A percentile compares a stretch with the other conserved stretches of the same genome.
Conservation (phyloP, 1,140 invertebrate genomes). For the Oppia nitens region DNA sequence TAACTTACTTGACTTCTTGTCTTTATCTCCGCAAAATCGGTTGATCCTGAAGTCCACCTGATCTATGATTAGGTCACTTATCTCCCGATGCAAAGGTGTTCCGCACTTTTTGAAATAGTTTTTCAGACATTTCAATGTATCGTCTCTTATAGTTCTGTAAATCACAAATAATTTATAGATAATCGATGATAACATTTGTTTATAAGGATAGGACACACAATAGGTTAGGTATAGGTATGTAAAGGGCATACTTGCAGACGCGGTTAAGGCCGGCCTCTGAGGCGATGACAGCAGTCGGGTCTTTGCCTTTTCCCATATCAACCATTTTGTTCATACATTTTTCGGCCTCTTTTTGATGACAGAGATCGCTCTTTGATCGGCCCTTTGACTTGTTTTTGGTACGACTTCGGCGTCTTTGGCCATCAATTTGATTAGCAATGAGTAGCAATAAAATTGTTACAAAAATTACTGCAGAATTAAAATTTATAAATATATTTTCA, state of each 20-base stretch:
- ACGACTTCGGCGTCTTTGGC: neutral
- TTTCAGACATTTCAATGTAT: constrained; percentile 11
- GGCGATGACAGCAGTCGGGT: constrained; percentile 9
- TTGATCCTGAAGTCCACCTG: neutral
- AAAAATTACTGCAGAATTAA: too few species aligned
- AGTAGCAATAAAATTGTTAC: neutral
- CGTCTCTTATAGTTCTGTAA: constrained; percentile 9
- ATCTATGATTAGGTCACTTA: constrained; percentile 11
- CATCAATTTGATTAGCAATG: neutral
- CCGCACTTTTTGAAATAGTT: constrained; percentile 13
- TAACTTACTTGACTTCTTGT: constrained; percentile 13
- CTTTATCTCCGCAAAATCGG: constrained; percentile 7
- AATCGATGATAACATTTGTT: neutral
- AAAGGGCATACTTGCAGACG: constrained; percentile 11
- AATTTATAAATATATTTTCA: too few species aligned
- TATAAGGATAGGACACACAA: neutral
- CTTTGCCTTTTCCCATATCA: constrained; percentile 6
- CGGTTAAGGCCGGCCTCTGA: constrained; percentile 7
- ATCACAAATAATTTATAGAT: neutral
- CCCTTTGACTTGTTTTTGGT: neutral
- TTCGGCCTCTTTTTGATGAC: constrained; percentile 9
- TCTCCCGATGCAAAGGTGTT: constrained; percentile 11
- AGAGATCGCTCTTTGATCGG: constrained; percentile 1
- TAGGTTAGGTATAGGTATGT: neutral
- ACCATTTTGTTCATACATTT: constrained; percentile 12